A percentile compares a stretch with the other conserved stretches of the same genome.
Evolutionary conservation across 1,140 invertebrate genomes (phyloP).

Genomic region (Bicyclus anynana): DNA sequence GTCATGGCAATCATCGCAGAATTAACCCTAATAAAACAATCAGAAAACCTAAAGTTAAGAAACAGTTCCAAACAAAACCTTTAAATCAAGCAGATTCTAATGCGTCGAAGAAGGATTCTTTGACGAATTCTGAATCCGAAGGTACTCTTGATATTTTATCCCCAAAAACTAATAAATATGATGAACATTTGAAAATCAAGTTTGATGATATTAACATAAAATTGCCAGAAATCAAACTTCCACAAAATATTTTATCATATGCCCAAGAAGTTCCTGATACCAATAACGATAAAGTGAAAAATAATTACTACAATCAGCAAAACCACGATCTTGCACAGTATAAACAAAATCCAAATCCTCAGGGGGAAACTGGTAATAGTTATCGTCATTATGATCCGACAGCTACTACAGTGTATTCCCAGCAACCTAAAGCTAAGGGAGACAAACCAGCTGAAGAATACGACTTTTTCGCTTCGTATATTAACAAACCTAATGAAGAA

Average conservation of each 20-base stretch:
- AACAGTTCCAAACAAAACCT: conserved; percentile 73
- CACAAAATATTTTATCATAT: conserved; percentile 59
- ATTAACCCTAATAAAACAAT: conserved; percentile 26
- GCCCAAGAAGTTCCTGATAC: conserved; percentile 33
- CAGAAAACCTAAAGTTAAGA: conserved; percentile 51
- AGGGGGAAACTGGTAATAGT: not conserved
- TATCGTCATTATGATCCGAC: not conserved
- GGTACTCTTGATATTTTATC: conserved; percentile 38
- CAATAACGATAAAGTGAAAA: conserved; percentile 32
- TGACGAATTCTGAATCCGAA: conserved; percentile 29
- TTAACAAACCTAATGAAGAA: conserved; percentile 10
- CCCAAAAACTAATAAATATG: conserved; percentile 38
- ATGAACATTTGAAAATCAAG: conserved; percentile 61
- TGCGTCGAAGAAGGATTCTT: conserved; percentile 16
- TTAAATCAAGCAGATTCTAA: conserved; percentile 49
- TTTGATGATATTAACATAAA: conserved; percentile 56
- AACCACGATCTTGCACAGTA: conserved; percentile 34
- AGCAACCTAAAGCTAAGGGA: not conserved
- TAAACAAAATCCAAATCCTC: conserved; percentile 11
- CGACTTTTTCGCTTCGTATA: conserved; percentile 3
- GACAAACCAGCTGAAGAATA: not conserved
- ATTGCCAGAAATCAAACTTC: conserved; percentile 65
- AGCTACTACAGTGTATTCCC: not conserved
- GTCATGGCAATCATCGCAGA: conserved; percentile 15
- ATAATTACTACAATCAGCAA: conserved; percentile 32